Base-by-base conservation (phyloP, 2,888 invertebrate species). In the Schizaphis graminum region DNA sequence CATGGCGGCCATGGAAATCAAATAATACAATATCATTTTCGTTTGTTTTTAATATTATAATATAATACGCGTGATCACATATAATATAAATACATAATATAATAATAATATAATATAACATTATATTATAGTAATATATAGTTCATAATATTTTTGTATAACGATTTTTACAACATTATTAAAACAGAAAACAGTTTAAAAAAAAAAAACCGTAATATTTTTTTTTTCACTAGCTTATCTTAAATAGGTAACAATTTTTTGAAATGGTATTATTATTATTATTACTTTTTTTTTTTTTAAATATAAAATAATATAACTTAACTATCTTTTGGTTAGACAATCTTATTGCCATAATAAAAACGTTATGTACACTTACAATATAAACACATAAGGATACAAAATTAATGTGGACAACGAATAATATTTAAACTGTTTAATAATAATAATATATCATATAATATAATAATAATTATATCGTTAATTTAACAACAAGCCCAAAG, bases 91-190 rank as follows among this genome's bases (percentile, higher is more conserved):
- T 92, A 88, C 24, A 57, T 77, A 89, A n/a, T 56, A 91, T 16
- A 56, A 44, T 53, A n/a, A 77, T 77, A 77, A 67, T 67, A 87
- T 87, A 91, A 49, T 88, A 53, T 90, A 47, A 67, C 77, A 91
- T 49, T 24, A 88, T 88, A 86, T 92, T 87, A 86, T 67, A 67
- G 35, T 77, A 92, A 67, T 67, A 67, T 61, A 61, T 92, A 61
- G 26, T 87, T 49, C 28, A 86, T 91, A 86, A 91, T 91, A 47
- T 35, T 86, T 61, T 88, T 35, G 16, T 49, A 88, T 92, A 92
- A 92, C 88, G 88, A 92, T 67, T 92, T 92, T 92, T 88, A 92
- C 92, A 92, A 88, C 41, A 88, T 92, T 67, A 88, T 67, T 92
- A 88, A 92, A 92, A 92, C 92, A 88, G 88, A 92, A 92, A 92